Conservation (phyloP, 2,797 vertebrate species). For the Clarias fuscus region DNA sequence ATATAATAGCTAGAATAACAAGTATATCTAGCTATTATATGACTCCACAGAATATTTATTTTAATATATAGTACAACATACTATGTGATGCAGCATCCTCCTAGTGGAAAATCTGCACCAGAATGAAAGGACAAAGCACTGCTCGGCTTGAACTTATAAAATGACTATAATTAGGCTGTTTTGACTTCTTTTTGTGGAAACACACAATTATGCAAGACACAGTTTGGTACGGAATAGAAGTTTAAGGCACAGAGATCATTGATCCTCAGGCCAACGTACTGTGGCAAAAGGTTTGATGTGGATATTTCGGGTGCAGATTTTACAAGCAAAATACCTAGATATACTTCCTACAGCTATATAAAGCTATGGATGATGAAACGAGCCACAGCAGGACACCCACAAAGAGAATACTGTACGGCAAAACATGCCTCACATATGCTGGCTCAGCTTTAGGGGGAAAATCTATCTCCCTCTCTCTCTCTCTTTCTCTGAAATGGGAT, state of each 20-base stretch:
- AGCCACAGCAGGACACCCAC: slow-evolving; percentile 5
- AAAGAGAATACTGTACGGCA: slow-evolving; percentile 6
- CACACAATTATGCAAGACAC: slow-evolving; percentile 12
- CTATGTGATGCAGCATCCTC: not conserved
- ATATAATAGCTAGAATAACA: not conserved
- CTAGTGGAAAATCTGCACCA: not conserved
- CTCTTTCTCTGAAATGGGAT: slow-evolving; percentile 37
- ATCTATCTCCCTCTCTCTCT: not conserved
- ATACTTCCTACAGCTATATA: slow-evolving; percentile 15
- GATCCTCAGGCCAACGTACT: slow-evolving; percentile 1
- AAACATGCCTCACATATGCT: slow-evolving; percentile 7
- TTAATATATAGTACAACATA: slow-evolving; percentile 4
- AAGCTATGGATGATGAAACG: not conserved
- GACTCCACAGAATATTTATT: not conserved
- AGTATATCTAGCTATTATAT: not conserved
- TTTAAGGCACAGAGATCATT: not conserved
- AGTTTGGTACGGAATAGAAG: not conserved
- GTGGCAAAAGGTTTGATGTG: not conserved
- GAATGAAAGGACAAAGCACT: not conserved
- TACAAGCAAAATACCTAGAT: not conserved
- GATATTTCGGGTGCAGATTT: slow-evolving; percentile 9
- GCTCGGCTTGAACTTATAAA: slow-evolving; percentile 8
- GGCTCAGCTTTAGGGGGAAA: not conserved
- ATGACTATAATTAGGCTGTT: not conserved
- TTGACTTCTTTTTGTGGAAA: slow-evolving; percentile 8